A percentile compares a stretch with the other conserved stretches of the same genome.
Conservation (phyloP, 2,888 invertebrate species). For the Drosophila meridiana region DNA sequence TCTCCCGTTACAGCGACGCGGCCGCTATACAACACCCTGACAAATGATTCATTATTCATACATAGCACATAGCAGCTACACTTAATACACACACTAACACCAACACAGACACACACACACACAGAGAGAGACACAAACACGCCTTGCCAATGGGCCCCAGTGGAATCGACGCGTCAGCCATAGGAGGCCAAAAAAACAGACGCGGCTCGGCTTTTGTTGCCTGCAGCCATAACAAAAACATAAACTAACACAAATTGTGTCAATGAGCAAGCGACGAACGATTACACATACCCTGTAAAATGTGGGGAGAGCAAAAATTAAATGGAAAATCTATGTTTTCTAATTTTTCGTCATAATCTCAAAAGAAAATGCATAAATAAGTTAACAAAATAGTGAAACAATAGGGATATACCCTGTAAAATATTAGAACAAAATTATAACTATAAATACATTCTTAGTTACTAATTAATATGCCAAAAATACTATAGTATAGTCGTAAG, state of each 20-base stretch:
- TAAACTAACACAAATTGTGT: slow-evolving; percentile 31
- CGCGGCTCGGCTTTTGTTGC: slow-evolving; percentile 37
- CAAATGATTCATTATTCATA: slow-evolving; percentile 82
- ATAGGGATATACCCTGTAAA: neutral
- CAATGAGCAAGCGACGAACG: slow-evolving; percentile 10
- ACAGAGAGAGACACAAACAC: slow-evolving; percentile 10
- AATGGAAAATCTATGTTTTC: neutral
- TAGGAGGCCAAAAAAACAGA: slow-evolving; percentile 37
- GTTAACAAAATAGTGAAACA: neutral
- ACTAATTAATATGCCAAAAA: neutral
- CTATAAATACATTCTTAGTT: neutral
- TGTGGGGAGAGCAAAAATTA: neutral
- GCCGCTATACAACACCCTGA: slow-evolving; percentile 51
- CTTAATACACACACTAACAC: slow-evolving; percentile 16
- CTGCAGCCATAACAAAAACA: slow-evolving; percentile 58
- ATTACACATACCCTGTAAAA: slow-evolving; percentile 23
- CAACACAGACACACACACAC: slow-evolving; percentile 7
- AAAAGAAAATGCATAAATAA: neutral
- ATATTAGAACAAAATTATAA: neutral
- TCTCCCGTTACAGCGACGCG: slow-evolving; percentile 58
- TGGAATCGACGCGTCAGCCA: slow-evolving; percentile 56
- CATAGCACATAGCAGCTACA: slow-evolving; percentile 31
- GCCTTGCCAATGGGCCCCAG: slow-evolving; percentile 62
- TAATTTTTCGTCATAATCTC: neutral
- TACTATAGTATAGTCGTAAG: too few species aligned